phyloP scores from a whole-genome alignment of 2,888 invertebrate species.

The Heliconius sara region DNA sequence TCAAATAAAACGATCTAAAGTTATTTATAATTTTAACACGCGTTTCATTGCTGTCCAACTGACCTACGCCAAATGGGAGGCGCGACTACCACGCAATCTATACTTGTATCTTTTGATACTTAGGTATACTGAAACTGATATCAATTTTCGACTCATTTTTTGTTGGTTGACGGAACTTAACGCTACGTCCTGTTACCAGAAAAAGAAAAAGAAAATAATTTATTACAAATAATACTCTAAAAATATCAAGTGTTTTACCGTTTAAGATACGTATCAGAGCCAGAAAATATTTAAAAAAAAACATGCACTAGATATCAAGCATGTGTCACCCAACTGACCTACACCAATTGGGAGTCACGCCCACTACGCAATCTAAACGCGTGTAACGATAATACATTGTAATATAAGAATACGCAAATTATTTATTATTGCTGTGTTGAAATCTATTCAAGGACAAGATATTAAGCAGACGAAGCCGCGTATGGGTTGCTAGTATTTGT shows the following conservation, averaged over 20 bases:
- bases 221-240: too few species aligned
- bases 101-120: background rate
- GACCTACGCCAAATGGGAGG: conserved; percentile 55
- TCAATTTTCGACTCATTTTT: background rate
- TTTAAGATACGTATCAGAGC: too few species aligned
- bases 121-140: background rate
- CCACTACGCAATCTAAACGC: conserved; percentile 50
- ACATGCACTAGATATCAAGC: background rate
- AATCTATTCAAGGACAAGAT: background rate
- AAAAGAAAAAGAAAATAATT: too few species aligned
- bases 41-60: conserved; percentile 57
- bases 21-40: conserved; percentile 27
- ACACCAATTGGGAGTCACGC: conserved; percentile 54
- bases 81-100: conserved; percentile 55
- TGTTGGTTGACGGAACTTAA: too few species aligned
- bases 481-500: too few species aligned
- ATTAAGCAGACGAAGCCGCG: too few species aligned
- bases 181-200: too few species aligned
- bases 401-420: background rate
- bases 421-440: background rate
- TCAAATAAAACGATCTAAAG: background rate
- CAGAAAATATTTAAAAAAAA: too few species aligned
- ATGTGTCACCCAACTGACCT: conserved; percentile 58
- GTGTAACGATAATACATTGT: background rate
- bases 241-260: too few species aligned